Evolutionary conservation across 2,888 invertebrate species (phyloP).

Genomic region (Dione juno): DNA sequence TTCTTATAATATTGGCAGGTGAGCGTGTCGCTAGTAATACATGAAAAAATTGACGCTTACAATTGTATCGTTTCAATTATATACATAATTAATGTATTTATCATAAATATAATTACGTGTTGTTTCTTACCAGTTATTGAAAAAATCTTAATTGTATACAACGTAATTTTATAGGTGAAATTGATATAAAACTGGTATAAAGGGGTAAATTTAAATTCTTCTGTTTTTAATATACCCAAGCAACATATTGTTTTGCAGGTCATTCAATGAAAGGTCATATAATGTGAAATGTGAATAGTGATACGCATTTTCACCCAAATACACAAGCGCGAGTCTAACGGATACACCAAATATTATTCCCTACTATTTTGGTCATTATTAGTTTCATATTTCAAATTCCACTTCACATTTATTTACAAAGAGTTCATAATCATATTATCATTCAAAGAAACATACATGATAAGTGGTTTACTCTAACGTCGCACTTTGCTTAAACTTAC

Average conservation of each 20-base stretch:
- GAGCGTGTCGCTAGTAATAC: too few species aligned
- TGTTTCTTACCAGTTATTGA: neutral
- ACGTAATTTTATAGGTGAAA: constrained; percentile 10
- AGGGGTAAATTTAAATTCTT: neutral
- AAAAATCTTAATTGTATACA: neutral
- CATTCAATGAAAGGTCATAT: constrained; percentile 15
- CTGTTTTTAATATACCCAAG: constrained; percentile 3
- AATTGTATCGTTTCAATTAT: neutral
- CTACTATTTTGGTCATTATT: neutral
- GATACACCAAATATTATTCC: neutral
- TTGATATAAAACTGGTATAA: constrained; percentile 7
- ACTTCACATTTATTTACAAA: neutral
- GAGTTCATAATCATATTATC: neutral
- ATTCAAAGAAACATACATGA: neutral
- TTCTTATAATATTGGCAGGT: too few species aligned
- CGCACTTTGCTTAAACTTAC: too few species aligned
- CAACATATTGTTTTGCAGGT: neutral
- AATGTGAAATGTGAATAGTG: constrained; percentile 3
- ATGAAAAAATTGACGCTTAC: neutral
- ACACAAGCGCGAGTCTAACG: neutral
- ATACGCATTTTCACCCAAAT: neutral
- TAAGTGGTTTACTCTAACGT: neutral
- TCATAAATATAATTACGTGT: neutral
- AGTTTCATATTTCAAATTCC: neutral
- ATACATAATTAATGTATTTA: neutral